phyloP scores from a whole-genome alignment of 1,140 invertebrate species.

The Trialeurodes vaporariorum region DNA sequence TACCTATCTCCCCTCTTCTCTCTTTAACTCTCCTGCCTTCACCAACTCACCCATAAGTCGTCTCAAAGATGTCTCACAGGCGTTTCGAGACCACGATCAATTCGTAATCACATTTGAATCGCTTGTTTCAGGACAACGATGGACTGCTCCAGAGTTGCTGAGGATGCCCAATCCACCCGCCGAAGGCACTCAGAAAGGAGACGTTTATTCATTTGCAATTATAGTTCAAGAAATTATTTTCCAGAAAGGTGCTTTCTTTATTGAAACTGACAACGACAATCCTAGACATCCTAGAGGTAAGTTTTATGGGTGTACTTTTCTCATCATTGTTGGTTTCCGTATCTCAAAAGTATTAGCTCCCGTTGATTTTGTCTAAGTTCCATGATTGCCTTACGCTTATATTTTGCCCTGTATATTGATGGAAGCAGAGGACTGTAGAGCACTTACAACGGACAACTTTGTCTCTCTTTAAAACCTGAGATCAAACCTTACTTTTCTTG shows the following conservation, averaged over 20 bases:
- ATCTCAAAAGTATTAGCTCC: too few relatives aligned
- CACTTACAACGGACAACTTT: too few relatives aligned
- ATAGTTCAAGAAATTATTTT: constrained; percentile 86
- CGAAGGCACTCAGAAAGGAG: constrained; percentile 77
- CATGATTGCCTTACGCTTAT: too few relatives aligned
- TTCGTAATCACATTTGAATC: too few relatives aligned
- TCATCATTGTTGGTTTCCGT: not conserved
- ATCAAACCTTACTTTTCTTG: too few relatives aligned
- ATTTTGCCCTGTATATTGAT: too few relatives aligned
- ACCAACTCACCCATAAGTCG: too few relatives aligned
- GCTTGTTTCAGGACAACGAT: constrained; percentile 77
- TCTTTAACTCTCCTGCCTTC: not conserved
- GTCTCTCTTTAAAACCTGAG: too few relatives aligned
- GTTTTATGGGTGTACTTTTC: not conserved
- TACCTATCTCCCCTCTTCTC: not conserved
- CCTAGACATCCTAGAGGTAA: constrained; percentile 58
- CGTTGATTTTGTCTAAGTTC: too few relatives aligned
- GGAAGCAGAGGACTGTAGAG: too few relatives aligned
- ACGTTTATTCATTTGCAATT: constrained; percentile 91
- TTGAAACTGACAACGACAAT: constrained; percentile 48
- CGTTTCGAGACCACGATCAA: too few relatives aligned
- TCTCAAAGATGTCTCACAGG: too few relatives aligned
- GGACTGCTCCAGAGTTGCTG: constrained; percentile 88
- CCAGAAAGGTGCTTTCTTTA: constrained; percentile 75
- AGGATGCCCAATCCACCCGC: constrained; percentile 51